phyloP scores from a whole-genome alignment of 1,140 invertebrate species.

The Drosophila oshimai region DNA sequence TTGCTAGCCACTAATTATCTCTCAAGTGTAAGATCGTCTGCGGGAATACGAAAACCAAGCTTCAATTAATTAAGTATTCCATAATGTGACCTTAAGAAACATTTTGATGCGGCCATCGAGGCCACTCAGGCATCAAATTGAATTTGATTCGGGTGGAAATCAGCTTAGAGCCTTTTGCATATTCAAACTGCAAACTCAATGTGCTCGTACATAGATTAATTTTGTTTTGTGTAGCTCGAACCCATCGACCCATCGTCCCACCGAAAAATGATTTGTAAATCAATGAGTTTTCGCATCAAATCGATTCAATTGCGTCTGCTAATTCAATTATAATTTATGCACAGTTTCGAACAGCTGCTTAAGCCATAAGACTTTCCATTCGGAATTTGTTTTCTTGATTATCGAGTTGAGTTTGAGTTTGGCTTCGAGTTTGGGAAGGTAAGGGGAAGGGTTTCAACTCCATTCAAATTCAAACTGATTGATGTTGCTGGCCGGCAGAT shows the following conservation, averaged over 20 bases:
- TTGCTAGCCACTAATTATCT: neutral
- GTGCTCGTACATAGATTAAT: slow-evolving; percentile 33
- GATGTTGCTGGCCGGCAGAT: slow-evolving; percentile 29
- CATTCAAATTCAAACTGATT: slow-evolving; percentile 48
- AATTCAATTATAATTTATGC: slow-evolving; percentile 61
- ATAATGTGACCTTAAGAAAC: slow-evolving; percentile 15
- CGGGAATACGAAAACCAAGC: neutral
- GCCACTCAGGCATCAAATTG: slow-evolving; percentile 22
- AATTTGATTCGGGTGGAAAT: slow-evolving; percentile 23
- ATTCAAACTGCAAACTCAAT: slow-evolving; percentile 43
- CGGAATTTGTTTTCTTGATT: slow-evolving; percentile 18
- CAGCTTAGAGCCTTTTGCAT: slow-evolving; percentile 38
- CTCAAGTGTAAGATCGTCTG: neutral
- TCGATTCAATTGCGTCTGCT: slow-evolving; percentile 29
- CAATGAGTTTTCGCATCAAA: slow-evolving; percentile 23
- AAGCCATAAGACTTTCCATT: slow-evolving; percentile 27
- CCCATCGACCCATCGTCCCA: neutral
- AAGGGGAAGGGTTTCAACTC: slow-evolving; percentile 4
- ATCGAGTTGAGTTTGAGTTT: neutral
- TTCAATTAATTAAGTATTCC: slow-evolving; percentile 20
- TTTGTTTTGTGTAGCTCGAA: neutral
- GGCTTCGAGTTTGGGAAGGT: no score
- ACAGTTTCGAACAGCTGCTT: slow-evolving; percentile 30
- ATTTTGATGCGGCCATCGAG: slow-evolving; percentile 8
- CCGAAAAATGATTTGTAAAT: slow-evolving; percentile 45